phyloP scores from a whole-genome alignment of 2,888 invertebrate species.

The Rhingia campestris region DNA sequence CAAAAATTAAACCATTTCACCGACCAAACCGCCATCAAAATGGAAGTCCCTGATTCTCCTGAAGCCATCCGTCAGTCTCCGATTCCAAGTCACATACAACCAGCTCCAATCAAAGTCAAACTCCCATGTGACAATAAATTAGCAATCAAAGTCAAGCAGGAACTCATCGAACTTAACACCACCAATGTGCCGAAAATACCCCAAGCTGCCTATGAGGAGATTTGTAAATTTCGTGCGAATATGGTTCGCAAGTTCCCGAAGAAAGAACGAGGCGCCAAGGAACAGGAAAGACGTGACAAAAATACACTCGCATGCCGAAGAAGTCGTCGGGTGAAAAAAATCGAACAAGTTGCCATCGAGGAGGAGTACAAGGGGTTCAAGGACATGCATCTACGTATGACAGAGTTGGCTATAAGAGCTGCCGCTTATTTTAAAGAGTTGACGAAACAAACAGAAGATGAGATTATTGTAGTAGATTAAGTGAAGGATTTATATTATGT shows the following conservation, averaged over 20 bases:
- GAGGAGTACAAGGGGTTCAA: slow-evolving; percentile 78
- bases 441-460: slow-evolving; percentile 68
- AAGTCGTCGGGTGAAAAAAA: slow-evolving; percentile 80
- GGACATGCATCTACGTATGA: slow-evolving; percentile 75
- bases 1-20: no score
- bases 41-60: neutral
- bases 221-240: slow-evolving; percentile 77
- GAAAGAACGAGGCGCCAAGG: slow-evolving; percentile 79
- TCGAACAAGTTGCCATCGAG: slow-evolving; percentile 79
- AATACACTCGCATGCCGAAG: slow-evolving; percentile 80
- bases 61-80: neutral
- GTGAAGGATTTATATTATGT: no score
- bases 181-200: slow-evolving; percentile 32
- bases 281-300: slow-evolving; percentile 80
- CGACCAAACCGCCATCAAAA: neutral
- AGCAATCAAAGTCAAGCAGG: slow-evolving; percentile 18
- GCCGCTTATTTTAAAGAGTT: slow-evolving; percentile 78
- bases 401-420: slow-evolving; percentile 77
- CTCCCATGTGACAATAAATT: neutral
- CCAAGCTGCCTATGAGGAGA: slow-evolving; percentile 35
- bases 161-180: slow-evolving; percentile 43
- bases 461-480: slow-evolving; percentile 74
- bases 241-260: slow-evolving; percentile 81
- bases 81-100: neutral
- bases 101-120: neutral